These are phyloP conservation scores for Emydoidea blandingii DNA, from an alignment of 2,797 vertebrate species.

Conservation along the genomic window DNA sequence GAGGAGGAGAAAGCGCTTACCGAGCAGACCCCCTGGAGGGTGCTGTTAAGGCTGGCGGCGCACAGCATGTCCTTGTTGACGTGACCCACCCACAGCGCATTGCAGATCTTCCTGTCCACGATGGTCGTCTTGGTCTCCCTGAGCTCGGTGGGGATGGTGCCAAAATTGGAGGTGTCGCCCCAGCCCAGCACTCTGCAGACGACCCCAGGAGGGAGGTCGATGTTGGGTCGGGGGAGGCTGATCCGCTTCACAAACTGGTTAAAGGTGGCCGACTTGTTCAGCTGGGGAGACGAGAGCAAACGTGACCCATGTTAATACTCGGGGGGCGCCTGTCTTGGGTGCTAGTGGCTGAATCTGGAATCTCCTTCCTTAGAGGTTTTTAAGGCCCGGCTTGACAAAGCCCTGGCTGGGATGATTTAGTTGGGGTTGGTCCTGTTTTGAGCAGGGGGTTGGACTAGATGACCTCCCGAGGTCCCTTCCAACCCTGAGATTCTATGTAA, in stretches of 20 bases:
- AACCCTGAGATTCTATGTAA: too few species aligned
- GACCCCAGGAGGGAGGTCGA: not conserved
- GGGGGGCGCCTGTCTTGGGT: not conserved
- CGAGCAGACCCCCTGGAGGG: not conserved
- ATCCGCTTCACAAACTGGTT: not conserved
- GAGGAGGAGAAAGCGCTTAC: not conserved
- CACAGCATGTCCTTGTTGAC: constrained; percentile 46
- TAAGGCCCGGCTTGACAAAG: too few species aligned
- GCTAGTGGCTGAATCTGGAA: not conserved
- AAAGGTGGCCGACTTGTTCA: constrained; percentile 16
- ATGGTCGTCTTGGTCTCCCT: constrained; percentile 48
- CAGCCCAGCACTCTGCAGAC: constrained; percentile 21
- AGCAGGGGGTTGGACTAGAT: too few species aligned
- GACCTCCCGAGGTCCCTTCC: too few species aligned
- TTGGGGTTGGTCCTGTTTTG: too few species aligned
- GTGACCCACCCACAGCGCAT: constrained; percentile 44
- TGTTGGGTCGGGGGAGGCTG: rapidly evolving
- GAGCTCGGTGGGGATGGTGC: not conserved
- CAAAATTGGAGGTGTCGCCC: constrained; percentile 47
- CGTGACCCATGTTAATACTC: rapidly evolving
- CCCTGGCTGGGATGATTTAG: too few species aligned
- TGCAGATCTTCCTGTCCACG: not conserved
- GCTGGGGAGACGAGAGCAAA: constrained; percentile 4
- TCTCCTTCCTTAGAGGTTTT: too few species aligned
- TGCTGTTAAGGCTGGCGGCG: not conserved